These are phyloP conservation scores for Idaea biselata DNA, from an alignment of 2,888 invertebrate species.

Conservation along the genomic window DNA sequence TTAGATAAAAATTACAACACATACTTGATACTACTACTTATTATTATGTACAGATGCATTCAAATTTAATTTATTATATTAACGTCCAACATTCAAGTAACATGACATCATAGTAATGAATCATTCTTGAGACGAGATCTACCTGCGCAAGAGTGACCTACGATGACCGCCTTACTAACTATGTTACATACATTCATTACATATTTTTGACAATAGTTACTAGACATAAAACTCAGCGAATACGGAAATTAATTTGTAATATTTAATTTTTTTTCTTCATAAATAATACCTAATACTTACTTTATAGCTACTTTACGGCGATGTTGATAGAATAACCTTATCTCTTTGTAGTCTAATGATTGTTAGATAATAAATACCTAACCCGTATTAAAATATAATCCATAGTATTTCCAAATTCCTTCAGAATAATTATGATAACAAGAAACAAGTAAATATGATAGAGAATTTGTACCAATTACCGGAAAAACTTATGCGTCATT, in stretches of 20 bases:
- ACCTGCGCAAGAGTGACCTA: constrained; percentile 24
- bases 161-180: constrained; percentile 16
- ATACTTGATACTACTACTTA: not conserved
- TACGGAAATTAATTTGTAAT: not conserved
- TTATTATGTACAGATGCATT: not conserved
- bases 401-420: constrained; percentile 1
- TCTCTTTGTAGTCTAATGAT: not conserved
- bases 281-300: too few relatives aligned
- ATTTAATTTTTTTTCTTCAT: too few relatives aligned
- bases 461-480: not conserved
- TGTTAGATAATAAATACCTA: not conserved
- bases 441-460: not conserved
- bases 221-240: not conserved
- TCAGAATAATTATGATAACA: not conserved
- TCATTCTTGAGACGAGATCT: constrained; percentile 52
- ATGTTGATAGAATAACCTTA: not conserved
- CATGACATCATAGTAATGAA: constrained; percentile 50
- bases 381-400: not conserved
- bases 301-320: too few relatives aligned
- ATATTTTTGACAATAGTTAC: too few relatives aligned
- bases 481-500: not conserved
- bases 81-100: constrained; percentile 32
- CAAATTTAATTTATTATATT: constrained; percentile 23
- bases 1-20: not conserved
- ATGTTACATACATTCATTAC: not conserved